Percentiles rank a stretch among this genome's conserved stretches.
These are phyloP conservation scores for Germaria angustata DNA, from an alignment of 2,888 invertebrate genomes.

Conservation along the genomic window DNA sequence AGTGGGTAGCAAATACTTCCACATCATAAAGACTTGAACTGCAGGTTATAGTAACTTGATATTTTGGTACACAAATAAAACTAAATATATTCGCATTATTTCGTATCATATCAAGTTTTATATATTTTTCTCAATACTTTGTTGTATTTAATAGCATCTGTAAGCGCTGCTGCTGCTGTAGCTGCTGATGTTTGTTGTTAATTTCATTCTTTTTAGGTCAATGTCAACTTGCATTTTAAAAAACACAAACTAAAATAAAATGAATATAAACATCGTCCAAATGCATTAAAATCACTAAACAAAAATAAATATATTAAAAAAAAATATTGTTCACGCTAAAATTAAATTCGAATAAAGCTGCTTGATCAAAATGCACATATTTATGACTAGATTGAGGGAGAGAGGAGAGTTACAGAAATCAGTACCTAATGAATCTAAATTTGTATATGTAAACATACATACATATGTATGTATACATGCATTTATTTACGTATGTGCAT, in stretches of 20 bases:
- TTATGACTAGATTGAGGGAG: too few relatives aligned
- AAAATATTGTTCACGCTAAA: neutral
- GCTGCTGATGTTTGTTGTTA: slow-evolving; percentile 38
- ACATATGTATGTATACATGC: neutral
- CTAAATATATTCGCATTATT: neutral
- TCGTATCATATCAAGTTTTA: neutral
- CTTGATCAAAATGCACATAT: neutral
- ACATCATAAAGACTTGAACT: neutral
- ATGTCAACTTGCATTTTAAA: slow-evolving; percentile 58
- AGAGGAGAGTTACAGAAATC: too few relatives aligned
- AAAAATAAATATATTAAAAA: slow-evolving; percentile 4
- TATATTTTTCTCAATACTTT: neutral
- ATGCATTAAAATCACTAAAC: slow-evolving; percentile 53
- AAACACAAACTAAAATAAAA: slow-evolving; percentile 17
- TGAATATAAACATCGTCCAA: slow-evolving; percentile 40
- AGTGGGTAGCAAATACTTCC: neutral
- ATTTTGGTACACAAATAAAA: slow-evolving; percentile 1
- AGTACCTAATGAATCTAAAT: too few relatives aligned
- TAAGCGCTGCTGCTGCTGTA: slow-evolving; percentile 11
- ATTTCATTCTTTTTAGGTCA: slow-evolving; percentile 63
- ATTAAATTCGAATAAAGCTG: neutral
- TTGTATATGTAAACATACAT: too few relatives aligned
- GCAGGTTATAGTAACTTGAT: neutral
- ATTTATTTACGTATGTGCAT: too few relatives aligned
- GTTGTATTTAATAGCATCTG: slow-evolving; percentile 6